Evolutionary conservation across 2,888 invertebrate genomes (phyloP).

Genomic region (Drosophila maculinotata): DNA sequence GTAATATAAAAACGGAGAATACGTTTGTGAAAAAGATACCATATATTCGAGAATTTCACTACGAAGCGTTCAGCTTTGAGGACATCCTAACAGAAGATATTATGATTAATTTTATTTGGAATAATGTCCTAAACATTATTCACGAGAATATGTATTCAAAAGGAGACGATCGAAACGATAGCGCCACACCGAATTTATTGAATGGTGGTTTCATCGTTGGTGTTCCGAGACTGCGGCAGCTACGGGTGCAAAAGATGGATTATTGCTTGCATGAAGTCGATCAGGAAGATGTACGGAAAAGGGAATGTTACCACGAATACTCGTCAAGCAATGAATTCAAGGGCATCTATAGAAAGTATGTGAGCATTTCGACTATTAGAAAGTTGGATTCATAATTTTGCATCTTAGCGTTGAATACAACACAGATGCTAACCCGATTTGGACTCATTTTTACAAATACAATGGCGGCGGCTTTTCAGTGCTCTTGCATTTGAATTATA

Average conservation of each 20-base stretch:
- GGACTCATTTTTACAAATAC: not conserved
- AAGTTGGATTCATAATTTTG: not conserved
- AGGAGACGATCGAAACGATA: accelerated
- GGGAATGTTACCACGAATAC: slow-evolving; percentile 14
- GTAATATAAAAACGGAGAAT: not conserved
- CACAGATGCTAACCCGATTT: not conserved
- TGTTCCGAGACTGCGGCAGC: slow-evolving; percentile 32
- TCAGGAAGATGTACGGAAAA: accelerated
- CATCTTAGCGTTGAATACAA: not conserved
- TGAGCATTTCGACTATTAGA: not conserved
- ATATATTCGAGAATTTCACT: not conserved
- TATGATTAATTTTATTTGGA: not conserved
- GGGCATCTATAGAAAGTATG: not conserved
- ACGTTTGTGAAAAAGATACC: not conserved
- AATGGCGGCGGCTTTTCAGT: slow-evolving; percentile 23
- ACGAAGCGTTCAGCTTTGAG: not conserved
- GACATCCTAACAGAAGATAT: not conserved
- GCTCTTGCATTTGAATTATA: not conserved
- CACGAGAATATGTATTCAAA: too few relatives aligned
- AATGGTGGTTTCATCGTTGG: slow-evolving; percentile 17
- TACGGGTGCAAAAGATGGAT: slow-evolving; percentile 1
- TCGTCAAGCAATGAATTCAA: accelerated
- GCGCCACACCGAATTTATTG: not conserved
- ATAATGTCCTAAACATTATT: not conserved
- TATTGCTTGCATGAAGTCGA: slow-evolving; percentile 5